Conservation (phyloP, 2,113 vertebrate species). For the Isurus oxyrinchus region DNA sequence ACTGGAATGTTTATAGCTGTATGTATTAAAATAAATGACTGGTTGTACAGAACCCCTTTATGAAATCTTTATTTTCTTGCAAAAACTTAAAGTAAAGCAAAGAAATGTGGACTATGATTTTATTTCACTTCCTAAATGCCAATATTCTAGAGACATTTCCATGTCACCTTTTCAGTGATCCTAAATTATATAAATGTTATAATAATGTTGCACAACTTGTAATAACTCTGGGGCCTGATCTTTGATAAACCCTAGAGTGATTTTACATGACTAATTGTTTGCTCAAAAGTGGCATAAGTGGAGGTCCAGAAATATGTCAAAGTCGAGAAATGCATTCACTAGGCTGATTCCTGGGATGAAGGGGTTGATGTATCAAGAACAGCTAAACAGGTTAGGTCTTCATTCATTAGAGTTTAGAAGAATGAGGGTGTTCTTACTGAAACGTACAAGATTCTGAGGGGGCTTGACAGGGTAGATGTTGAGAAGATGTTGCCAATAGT, state of each 20-base stretch:
- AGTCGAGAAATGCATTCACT: neutral
- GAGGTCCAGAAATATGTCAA: neutral
- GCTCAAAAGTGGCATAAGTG: neutral
- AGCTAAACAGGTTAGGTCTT: no score
- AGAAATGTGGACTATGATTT: neutral
- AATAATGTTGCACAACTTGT: no score
- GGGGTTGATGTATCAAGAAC: no score
- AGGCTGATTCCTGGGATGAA: no score
- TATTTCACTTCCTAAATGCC: neutral
- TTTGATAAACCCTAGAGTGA: neutral
- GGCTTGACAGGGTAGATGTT: no score
- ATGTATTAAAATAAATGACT: neutral
- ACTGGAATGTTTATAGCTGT: neutral
- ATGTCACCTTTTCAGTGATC: neutral
- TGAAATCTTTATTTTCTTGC: neutral
- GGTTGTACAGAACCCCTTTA: neutral
- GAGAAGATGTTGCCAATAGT: no score
- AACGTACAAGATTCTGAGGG: no score
- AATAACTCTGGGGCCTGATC: neutral
- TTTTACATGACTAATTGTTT: neutral
- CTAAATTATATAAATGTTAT: neutral
- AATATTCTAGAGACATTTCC: neutral
- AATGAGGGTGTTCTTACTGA: no score
- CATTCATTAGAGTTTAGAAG: no score
- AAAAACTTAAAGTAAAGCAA: neutral